These are phyloP conservation scores for Oscheius sp. DNA, from an alignment of 2,888 invertebrate species.

Conservation along the genomic window DNA sequence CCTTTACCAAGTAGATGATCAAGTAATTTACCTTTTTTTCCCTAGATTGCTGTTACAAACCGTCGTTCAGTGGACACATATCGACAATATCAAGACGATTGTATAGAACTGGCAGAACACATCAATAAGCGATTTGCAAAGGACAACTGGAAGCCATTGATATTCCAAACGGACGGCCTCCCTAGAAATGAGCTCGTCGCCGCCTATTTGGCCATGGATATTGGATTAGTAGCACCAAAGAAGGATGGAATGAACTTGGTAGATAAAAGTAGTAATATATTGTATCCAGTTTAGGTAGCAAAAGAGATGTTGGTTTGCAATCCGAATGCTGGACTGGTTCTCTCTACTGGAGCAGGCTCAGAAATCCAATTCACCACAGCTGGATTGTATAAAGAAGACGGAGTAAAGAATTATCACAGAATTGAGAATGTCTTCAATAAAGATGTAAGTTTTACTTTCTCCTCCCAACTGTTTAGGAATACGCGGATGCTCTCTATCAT, in stretches of 20 bases:
- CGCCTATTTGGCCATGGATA: constrained; percentile 70
- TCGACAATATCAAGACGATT: constrained; percentile 70
- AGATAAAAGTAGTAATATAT: no score
- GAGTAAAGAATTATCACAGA: constrained; percentile 65
- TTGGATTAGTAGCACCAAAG: constrained; percentile 70
- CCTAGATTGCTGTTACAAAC: constrained; percentile 70
- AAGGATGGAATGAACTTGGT: constrained; percentile 70
- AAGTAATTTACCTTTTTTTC: not conserved
- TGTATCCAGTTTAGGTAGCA: constrained; percentile 48
- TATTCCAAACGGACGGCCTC: constrained; percentile 69
- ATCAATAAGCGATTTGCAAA: constrained; percentile 59
- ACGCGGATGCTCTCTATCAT: constrained; percentile 61
- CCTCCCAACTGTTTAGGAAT: constrained; percentile 36
- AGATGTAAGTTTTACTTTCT: constrained; percentile 38
- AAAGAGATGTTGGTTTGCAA: constrained; percentile 71
- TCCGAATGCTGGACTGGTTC: constrained; percentile 64
- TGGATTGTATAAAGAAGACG: constrained; percentile 66
- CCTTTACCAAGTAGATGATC: constrained; percentile 58
- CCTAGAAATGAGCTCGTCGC: constrained; percentile 65
- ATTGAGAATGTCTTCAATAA: constrained; percentile 63
- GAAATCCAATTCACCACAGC: constrained; percentile 69
- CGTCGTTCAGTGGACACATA: constrained; percentile 70
- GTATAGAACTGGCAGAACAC: constrained; percentile 61
- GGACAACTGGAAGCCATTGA: constrained; percentile 64
- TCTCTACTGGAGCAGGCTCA: constrained; percentile 68